phyloP scores from a whole-genome alignment of 2,113 vertebrate genomes.

The Lynx canadensis region DNA sequence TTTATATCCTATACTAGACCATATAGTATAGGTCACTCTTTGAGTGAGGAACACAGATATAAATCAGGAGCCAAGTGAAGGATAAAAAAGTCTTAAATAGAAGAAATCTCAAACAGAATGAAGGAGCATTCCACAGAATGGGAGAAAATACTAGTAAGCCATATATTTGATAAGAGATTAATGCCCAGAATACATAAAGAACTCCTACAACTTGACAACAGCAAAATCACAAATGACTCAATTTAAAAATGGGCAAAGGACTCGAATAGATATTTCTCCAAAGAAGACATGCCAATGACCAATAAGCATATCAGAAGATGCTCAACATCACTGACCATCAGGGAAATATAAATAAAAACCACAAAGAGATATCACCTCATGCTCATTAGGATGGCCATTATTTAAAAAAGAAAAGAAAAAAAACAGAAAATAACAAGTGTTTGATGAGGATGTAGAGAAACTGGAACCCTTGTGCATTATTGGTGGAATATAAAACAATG shows the following conservation, averaged over 20 bases:
- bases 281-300: not conserved
- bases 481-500: not conserved
- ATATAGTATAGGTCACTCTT: not conserved
- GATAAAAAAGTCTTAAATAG: not conserved
- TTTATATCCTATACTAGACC: not conserved
- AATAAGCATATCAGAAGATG: not conserved
- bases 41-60: not conserved
- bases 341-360: constrained; percentile 13
- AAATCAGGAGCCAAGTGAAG: not conserved
- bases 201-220: not conserved
- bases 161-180: not conserved
- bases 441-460: not conserved
- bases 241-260: not conserved
- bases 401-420: not conserved
- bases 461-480: not conserved
- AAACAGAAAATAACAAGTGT: not conserved
- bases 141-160: not conserved
- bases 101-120: not conserved
- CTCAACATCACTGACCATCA: not conserved
- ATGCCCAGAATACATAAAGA: not conserved
- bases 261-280: not conserved
- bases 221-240: not conserved
- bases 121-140: not conserved
- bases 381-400: not conserved
- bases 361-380: not conserved